A percentile compares a stretch with the other conserved stretches of the same genome.
phyloP scores from a whole-genome alignment of 2,113 vertebrate species.

The Pristiophorus japonicus region DNA sequence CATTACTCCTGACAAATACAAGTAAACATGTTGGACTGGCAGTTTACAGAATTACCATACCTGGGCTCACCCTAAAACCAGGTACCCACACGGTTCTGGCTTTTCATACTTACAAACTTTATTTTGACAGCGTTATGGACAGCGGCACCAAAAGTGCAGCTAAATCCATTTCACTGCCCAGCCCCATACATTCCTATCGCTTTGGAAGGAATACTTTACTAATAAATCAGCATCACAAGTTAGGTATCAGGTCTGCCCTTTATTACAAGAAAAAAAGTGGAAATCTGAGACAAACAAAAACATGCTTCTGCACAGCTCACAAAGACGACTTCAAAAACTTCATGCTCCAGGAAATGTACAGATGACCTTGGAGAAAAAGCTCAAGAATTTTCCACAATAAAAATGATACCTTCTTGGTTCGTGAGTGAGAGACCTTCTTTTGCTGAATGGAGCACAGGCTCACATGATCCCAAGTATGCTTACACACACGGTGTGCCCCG shows the following conservation, averaged over 20 bases:
- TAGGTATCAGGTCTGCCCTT: background rate
- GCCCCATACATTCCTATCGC: background rate
- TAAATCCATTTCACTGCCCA: background rate
- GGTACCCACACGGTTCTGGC: background rate
- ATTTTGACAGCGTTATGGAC: background rate
- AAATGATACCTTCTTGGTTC: background rate
- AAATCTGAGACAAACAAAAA: background rate
- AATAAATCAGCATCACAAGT: background rate
- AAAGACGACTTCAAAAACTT: background rate
- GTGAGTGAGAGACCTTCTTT: no score
- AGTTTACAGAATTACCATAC: background rate
- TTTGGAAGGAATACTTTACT: background rate
- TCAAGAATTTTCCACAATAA: background rate
- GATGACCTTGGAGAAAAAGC: background rate
- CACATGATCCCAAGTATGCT: no score
- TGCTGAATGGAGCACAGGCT: no score
- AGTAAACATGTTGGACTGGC: conserved; percentile 44
- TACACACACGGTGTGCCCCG: no score
- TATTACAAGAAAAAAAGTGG: background rate
- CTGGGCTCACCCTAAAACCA: background rate
- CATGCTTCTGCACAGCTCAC: no score
- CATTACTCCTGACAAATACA: conserved; percentile 49
- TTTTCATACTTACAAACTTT: background rate
- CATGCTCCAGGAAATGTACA: background rate
- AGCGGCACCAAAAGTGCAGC: background rate